phyloP scores from a whole-genome alignment of 1,140 invertebrate genomes.

The Lepidurus packardi region DNA sequence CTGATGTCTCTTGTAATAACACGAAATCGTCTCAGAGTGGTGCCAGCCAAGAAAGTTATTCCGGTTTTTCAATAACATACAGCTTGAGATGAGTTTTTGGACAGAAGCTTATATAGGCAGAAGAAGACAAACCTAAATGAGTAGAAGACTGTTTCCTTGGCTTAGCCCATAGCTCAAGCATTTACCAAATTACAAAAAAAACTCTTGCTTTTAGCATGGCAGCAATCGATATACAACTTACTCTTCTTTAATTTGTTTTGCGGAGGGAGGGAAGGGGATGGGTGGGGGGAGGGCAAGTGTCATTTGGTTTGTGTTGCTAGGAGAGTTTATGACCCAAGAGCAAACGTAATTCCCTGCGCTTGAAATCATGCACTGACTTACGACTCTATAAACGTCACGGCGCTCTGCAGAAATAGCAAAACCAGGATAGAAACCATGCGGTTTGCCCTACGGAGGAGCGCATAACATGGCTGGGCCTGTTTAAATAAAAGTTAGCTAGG shows the following conservation, averaged over 20 bases:
- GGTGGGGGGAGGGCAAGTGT: neutral
- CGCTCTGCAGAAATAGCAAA: conserved; percentile 11
- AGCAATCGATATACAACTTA: too few species aligned
- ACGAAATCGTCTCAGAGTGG: conserved; percentile 8
- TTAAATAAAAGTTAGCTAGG: too few species aligned
- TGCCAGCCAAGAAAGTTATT: neutral
- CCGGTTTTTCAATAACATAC: neutral
- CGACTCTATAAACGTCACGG: conserved; percentile 9
- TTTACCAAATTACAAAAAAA: too few species aligned
- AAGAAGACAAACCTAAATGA: too few species aligned
- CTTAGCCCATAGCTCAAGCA: too few species aligned
- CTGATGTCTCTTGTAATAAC: conserved; percentile 13
- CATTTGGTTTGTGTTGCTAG: neutral
- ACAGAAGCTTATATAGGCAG: too few species aligned
- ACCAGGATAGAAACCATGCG: neutral
- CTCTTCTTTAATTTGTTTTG: neutral
- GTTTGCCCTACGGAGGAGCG: too few species aligned
- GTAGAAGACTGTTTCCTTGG: too few species aligned
- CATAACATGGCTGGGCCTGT: too few species aligned
- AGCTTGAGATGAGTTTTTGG: too few species aligned
- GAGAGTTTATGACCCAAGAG: conserved; percentile 14
- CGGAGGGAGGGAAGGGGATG: neutral
- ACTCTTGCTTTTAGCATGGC: too few species aligned
- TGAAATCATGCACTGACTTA: conserved; percentile 19
- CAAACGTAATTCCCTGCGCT: conserved; percentile 4